A percentile compares a stretch with the other conserved stretches of the same genome.
phyloP scores from a whole-genome alignment of 2,113 vertebrate species.

The Chaetodon auriga region DNA sequence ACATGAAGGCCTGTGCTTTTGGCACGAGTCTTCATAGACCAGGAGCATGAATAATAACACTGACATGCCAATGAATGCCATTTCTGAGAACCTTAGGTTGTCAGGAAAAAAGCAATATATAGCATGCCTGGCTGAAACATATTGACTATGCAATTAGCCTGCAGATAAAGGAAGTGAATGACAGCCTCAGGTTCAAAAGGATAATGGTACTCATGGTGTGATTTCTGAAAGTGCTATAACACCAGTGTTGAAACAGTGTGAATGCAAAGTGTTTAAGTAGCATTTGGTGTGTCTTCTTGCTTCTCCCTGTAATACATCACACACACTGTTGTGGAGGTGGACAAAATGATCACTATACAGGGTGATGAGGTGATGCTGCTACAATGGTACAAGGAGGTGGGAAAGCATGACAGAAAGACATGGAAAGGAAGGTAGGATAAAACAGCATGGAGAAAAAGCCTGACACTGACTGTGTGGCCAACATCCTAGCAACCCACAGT shows the following conservation, averaged over 20 bases:
- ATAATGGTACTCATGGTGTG: conserved; percentile 34
- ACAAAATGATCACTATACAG: conserved; percentile 21
- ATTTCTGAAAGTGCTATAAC: conserved; percentile 12
- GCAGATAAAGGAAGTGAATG: conserved; percentile 32
- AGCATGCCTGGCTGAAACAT: conserved; percentile 4
- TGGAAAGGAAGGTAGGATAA: conserved; percentile 17
- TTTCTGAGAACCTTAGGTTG: conserved; percentile 19
- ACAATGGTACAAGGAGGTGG: background rate
- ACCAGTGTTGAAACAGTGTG: conserved; percentile 1
- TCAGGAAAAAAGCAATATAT: conserved; percentile 14
- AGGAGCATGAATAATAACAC: background rate
- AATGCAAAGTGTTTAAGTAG: conserved; percentile 20
- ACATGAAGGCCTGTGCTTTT: background rate
- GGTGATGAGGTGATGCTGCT: background rate
- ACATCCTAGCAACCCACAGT: conserved; percentile 42
- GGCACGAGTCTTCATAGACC: background rate
- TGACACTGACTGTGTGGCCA: conserved; percentile 26
- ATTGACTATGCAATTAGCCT: conserved; percentile 28
- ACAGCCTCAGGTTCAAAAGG: conserved; percentile 23
- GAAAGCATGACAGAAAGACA: background rate
- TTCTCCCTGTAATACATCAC: background rate
- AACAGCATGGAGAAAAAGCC: conserved; percentile 31
- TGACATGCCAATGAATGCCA: conserved; percentile 23
- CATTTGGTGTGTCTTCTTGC: conserved; percentile 8
- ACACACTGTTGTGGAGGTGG: conserved; percentile 18